phyloP scores from a whole-genome alignment of 2,113 vertebrate genomes.

The Vidua macroura region DNA sequence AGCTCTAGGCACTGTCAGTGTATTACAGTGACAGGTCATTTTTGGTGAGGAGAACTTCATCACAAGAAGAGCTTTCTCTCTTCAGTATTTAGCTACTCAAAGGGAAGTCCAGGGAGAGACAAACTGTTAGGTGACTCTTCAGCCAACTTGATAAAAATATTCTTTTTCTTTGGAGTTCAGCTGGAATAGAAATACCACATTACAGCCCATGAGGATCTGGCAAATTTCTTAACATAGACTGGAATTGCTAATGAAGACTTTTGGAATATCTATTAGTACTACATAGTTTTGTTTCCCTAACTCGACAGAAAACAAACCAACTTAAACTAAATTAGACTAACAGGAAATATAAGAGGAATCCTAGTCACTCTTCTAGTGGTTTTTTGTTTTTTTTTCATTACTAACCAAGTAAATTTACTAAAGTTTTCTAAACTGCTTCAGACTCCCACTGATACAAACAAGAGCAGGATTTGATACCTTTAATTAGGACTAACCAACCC shows the following conservation, averaged over 20 bases:
- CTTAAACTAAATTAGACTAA: background rate
- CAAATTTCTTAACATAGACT: background rate
- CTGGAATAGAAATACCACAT: background rate
- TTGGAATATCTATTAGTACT: background rate
- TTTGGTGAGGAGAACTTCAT: background rate
- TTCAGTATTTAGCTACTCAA: background rate
- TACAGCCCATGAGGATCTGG: background rate
- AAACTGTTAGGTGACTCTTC: background rate
- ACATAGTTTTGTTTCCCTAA: background rate
- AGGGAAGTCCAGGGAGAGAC: background rate
- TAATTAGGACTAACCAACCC: background rate
- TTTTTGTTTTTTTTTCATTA: background rate
- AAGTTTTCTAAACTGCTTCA: background rate
- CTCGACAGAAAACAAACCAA: background rate
- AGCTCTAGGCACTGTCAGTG: background rate
- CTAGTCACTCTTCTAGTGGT: background rate
- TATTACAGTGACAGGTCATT: background rate
- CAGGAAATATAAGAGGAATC: background rate
- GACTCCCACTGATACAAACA: background rate
- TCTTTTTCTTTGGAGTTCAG: background rate
- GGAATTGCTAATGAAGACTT: background rate
- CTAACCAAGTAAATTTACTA: background rate
- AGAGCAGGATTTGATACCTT: background rate
- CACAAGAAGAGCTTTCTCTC: background rate
- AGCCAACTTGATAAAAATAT: background rate